Evolutionary conservation across 1,140 invertebrate species (phyloP).

Genomic region (Arion vulgaris): DNA sequence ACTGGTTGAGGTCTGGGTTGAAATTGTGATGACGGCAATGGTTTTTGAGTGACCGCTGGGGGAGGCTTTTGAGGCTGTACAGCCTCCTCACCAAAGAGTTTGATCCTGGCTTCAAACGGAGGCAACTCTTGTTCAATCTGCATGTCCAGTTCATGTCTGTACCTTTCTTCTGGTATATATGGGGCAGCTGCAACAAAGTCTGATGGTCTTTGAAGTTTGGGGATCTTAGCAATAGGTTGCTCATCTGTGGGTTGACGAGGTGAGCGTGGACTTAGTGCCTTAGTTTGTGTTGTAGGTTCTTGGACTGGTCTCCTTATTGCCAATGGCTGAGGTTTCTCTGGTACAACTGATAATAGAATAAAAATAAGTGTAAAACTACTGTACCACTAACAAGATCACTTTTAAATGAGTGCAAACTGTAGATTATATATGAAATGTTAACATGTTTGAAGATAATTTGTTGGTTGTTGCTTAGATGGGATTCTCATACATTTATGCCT

Average conservation of each 20-base stretch:
- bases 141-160: conserved; percentile 59
- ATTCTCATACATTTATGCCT: no score
- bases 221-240: conserved; percentile 55
- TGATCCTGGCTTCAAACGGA: conserved; percentile 59
- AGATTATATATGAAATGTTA: no score
- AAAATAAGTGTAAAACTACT: conserved; percentile 39
- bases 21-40: neutral
- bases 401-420: no score
- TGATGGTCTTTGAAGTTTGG: conserved; percentile 58
- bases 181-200: conserved; percentile 44
- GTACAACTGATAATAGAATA: conserved; percentile 25
- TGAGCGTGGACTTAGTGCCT: conserved; percentile 45
- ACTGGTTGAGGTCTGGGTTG: neutral
- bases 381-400: no score
- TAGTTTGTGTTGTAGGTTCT: conserved; percentile 51
- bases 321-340: conserved; percentile 43
- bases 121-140: conserved; percentile 58
- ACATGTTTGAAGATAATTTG: no score
- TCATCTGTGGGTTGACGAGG: conserved; percentile 48
- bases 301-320: conserved; percentile 51
- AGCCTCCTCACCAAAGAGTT: conserved; percentile 47
- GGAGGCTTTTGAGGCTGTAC: conserved; percentile 42
- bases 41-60: neutral
- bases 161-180: conserved; percentile 39
- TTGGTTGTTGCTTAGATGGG: no score